Base-by-base conservation (phyloP, 2,888 invertebrate genomes). In the Thelaira solivaga region DNA sequence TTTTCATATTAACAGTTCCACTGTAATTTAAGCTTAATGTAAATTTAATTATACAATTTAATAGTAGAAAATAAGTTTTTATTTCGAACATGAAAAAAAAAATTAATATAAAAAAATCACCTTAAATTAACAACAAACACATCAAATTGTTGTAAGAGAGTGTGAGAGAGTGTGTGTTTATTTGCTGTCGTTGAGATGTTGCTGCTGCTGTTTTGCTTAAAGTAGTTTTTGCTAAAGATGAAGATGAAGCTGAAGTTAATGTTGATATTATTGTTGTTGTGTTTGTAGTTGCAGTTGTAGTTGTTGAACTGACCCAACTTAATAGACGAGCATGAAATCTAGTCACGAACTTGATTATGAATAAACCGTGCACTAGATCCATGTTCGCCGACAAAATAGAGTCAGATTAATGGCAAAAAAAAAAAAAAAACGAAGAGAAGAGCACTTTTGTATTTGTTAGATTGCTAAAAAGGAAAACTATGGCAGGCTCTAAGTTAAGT, bases 261-360 rank as follows among this genome's bases (percentile, higher is more conserved):
- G 41, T 13, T 43, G 55, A 16, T 59, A 26, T 18, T 13, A 20
- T 34, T 71, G 67, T 39, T 36, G 59, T n/a, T 59, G 62, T 20
- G 31, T 13, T 47, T 67, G 41, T 7, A 61, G 24, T 43, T 64
- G 45, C 10, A 11, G 62, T 24, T 64, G 59, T 39, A 47, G 41
- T 49, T 81, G 86, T 84, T 87, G 88, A 87, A 85, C 87, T 88
- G 88, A 89, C 89, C 88, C 89, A 88, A 89, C 88, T 89, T 89
- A 89, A 89, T 89, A 89, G 89, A 89, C 89, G 89, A 89, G 89
- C 89, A 89, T 89, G 88, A 89, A 89, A 89, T 89, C 89, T 89
- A 89, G 89, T 89, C 89, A 89, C 89, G 89, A 89, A 89, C 87
- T 89, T 89, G 86, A 88, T 87, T 88, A 87, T 89, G 87, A 88